A percentile compares a stretch with the other conserved stretches of the same genome.
phyloP scores from a whole-genome alignment of 1,140 invertebrate genomes.

The Potamilus streckersoni region DNA sequence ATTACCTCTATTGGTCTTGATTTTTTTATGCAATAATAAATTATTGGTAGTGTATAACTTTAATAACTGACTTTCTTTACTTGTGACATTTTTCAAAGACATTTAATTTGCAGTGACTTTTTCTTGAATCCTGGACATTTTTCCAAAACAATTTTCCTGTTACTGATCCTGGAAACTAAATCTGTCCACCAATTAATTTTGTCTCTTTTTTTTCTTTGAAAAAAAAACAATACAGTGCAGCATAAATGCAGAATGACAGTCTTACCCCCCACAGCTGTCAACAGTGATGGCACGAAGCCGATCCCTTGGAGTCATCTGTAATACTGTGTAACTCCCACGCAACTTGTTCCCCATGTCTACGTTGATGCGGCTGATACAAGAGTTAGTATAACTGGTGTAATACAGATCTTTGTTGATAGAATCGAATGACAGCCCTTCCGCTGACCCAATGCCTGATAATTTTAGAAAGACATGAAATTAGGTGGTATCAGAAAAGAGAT shows the following conservation, averaged over 20 bases:
- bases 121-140: too few species aligned
- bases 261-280: conserved; percentile 81
- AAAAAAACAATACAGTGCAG: not conserved
- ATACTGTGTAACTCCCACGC: conserved; percentile 69
- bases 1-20: not conserved
- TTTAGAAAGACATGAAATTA: not conserved
- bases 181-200: not conserved
- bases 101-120: too few species aligned
- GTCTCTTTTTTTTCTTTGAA: not conserved
- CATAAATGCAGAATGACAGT: conserved; percentile 13
- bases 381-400: conserved; percentile 88
- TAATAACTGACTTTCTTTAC: not conserved
- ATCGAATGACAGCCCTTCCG: conserved; percentile 86
- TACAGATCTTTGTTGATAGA: conserved; percentile 77
- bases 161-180: not conserved
- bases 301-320: conserved; percentile 78
- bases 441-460: conserved; percentile 73
- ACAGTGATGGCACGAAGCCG: conserved; percentile 83
- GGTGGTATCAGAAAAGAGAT: not conserved
- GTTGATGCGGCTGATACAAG: conserved; percentile 75
- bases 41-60: not conserved
- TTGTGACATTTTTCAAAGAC: too few species aligned
- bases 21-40: not conserved
- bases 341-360: conserved; percentile 35
- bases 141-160: too few species aligned